Evolutionary conservation across 2,113 vertebrate genomes (phyloP), one percentile per base, ranked within the genome.

Genomic region (Tenebrosternarchus preto): DNA sequence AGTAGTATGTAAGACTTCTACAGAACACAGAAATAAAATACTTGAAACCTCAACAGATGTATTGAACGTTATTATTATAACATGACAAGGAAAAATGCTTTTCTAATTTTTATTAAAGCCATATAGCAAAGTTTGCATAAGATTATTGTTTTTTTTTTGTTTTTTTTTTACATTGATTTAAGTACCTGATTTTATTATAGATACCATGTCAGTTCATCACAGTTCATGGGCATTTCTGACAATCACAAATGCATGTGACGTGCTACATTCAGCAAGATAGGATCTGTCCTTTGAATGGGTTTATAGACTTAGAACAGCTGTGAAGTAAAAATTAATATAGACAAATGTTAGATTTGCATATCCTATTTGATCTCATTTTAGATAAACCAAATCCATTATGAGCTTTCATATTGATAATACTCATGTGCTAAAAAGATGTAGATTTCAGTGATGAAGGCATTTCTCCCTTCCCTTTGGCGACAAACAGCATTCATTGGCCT

Each of bases 391-490:
- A 78, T 78, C 22, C 43, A 69, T 78, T 46, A 61, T 50, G 56
- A 46, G 55, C 2, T 36, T 31, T 59, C 55, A 50, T 60, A 36
- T 50, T 16, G 19, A 46, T 70, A 27, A 31, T 50, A 59, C 6
- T 31, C 16, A 43, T 56, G 63, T 25, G 29, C 31, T 27, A 43
- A 78, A 69, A 69, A 22, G 66, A n/a, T 59, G 53, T n/a, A 70
- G 53, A 64, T 80, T 80, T 73, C 27, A 73, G 64, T 73, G 19
- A 73, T 80, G 60, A 55, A 67, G 60, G 63, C 20, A 16, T 66
- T 73, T 46, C 43, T 15, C 43, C 12, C 43, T 12, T 50, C 9
- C 43, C 43, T 50, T 73, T 80, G 50, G 22, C 15, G 5, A 36
- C 43, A 50, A 1, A 50, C 43, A 1, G 9, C 20, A 57, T 57